phyloP scores from a whole-genome alignment of 2,888 invertebrate genomes.

The Ganaspis brasiliensis region DNA sequence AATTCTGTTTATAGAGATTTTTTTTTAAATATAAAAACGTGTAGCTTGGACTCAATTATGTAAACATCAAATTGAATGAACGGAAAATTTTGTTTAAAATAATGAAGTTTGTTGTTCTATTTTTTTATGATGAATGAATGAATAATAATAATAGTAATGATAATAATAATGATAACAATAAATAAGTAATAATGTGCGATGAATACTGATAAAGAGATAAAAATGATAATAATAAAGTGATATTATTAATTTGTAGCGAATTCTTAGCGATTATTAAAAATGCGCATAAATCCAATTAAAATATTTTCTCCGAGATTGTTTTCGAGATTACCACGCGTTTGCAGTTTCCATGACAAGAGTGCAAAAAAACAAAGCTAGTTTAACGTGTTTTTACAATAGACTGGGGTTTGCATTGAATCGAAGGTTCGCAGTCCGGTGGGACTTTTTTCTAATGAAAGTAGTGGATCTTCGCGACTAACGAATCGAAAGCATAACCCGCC shows the following conservation, averaged over 20 bases:
- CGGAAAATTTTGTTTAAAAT: no score
- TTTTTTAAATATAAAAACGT: no score
- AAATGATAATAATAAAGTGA: not conserved
- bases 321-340: conserved; percentile 40
- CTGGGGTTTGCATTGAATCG: conserved; percentile 40
- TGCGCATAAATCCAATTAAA: conserved; percentile 43
- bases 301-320: conserved; percentile 41
- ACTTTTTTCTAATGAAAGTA: conserved; percentile 39
- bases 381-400: conserved; percentile 44
- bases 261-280: conserved; percentile 37
- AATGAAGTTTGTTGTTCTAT: no score
- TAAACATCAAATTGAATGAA: no score
- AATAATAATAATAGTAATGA: no score
- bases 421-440: conserved; percentile 31
- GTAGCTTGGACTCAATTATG: no score
- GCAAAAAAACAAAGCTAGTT: conserved; percentile 36
- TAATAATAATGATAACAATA: no score
- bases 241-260: conserved; percentile 12
- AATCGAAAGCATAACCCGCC: conserved; percentile 48
- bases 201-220: not conserved
- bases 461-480: conserved; percentile 37
- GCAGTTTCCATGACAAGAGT: conserved; percentile 29
- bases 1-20: no score
- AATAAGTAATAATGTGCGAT: no score
- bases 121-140: no score